Percentiles rank a stretch among this genome's conserved stretches.
These are phyloP conservation scores for Papilio aristodemus DNA, from an alignment of 1,140 invertebrate species.

Conservation along the genomic window DNA sequence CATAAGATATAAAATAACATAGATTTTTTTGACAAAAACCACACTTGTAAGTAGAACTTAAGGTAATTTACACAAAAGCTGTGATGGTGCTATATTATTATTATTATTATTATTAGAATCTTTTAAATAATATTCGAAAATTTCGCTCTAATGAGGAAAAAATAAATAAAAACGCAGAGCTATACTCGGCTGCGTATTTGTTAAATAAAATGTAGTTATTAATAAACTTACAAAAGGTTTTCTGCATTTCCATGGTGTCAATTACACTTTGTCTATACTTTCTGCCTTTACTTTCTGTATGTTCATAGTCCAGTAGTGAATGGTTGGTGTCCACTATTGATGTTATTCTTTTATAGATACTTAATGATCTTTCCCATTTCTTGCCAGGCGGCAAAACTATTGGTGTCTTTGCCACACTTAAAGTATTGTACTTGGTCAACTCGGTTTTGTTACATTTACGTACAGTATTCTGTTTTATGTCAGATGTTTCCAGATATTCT, in stretches of 20 bases:
- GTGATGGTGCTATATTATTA: no score
- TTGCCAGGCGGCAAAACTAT: constrained; percentile 74
- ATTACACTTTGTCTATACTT: constrained; percentile 75
- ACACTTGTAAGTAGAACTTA: no score
- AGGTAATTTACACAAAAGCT: no score
- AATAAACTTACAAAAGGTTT: constrained; percentile 43
- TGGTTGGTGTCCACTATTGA: constrained; percentile 58
- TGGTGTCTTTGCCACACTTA: constrained; percentile 45
- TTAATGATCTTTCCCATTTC: constrained; percentile 74
- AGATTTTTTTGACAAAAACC: no score
- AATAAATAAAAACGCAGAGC: no score
- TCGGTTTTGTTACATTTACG: background rate
- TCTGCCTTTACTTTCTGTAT: constrained; percentile 58
- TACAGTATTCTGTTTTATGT: background rate
- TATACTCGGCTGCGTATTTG: no score
- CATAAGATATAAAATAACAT: no score
- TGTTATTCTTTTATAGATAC: constrained; percentile 73
- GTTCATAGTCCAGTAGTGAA: constrained; percentile 59
- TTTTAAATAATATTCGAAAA: no score
- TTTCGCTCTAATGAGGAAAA: no score
- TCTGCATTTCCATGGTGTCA: constrained; percentile 72
- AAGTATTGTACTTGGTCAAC: constrained; percentile 17
- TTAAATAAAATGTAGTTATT: background rate
- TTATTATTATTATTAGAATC: no score
- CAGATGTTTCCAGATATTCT: constrained; percentile 7